A percentile compares a stretch with the other conserved stretches of the same genome.
Conservation (phyloP, 2,888 invertebrate genomes). For the Azorinus chamasolen region DNA sequence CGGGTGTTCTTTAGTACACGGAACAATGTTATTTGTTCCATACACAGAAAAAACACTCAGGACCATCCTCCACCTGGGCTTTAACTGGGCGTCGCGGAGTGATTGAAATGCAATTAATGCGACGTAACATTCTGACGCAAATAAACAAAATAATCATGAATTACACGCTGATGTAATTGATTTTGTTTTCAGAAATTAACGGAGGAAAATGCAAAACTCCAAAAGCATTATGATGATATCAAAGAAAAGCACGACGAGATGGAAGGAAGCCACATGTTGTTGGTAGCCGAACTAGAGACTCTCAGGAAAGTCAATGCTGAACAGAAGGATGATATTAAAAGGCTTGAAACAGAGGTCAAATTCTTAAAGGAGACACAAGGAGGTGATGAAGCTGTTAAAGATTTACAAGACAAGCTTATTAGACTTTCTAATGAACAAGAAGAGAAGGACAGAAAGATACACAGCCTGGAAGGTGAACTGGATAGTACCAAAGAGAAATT, state of each 20-base stretch:
- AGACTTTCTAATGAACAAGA: constrained; percentile 70
- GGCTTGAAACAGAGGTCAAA: constrained; percentile 63
- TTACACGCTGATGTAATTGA: too few relatives aligned
- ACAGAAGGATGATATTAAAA: constrained; percentile 50
- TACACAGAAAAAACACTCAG: too few relatives aligned
- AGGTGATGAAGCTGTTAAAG: constrained; percentile 64
- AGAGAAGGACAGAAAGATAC: constrained; percentile 70
- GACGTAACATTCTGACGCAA: too few relatives aligned
- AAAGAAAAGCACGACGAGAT: constrained; percentile 57
- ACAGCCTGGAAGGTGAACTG: constrained; percentile 67
- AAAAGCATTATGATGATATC: constrained; percentile 63
- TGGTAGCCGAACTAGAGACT: constrained; percentile 60
- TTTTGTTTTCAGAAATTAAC: constrained; percentile 59
- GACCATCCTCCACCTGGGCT: too few relatives aligned
- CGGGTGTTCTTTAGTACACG: too few relatives aligned
- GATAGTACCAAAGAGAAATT: constrained; percentile 64
- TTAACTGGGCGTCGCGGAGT: too few relatives aligned
- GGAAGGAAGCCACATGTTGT: constrained; percentile 43
- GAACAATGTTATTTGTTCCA: too few relatives aligned
- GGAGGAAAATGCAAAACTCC: constrained; percentile 56
- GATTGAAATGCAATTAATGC: too few relatives aligned
- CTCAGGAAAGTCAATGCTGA: constrained; percentile 62
- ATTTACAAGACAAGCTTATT: constrained; percentile 70
- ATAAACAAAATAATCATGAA: too few relatives aligned
- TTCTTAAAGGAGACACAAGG: constrained; percentile 62